These are phyloP conservation scores for Epinephelus coioides DNA, from an alignment of 2,797 vertebrate species.

Conservation along the genomic window DNA sequence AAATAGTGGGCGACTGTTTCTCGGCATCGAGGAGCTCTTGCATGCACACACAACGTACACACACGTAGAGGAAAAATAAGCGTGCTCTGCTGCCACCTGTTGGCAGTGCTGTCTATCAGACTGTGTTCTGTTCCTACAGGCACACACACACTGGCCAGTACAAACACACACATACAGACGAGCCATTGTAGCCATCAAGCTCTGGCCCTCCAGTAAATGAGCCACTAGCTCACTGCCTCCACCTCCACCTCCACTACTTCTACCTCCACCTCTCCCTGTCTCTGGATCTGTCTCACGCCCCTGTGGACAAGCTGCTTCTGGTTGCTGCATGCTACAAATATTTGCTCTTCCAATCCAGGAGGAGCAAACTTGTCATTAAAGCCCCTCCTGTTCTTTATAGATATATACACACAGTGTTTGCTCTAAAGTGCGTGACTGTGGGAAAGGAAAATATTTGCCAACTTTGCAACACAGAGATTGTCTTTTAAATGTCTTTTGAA, in stretches of 20 bases:
- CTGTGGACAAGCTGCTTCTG: constrained; percentile 25
- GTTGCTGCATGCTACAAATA: constrained; percentile 38
- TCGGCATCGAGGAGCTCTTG: constrained; percentile 41
- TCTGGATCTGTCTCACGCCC: constrained; percentile 12
- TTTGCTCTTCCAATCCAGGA: constrained; percentile 38
- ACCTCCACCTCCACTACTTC: not conserved
- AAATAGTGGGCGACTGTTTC: constrained; percentile 71
- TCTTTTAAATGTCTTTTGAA: not conserved
- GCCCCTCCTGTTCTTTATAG: not conserved
- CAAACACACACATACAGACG: constrained; percentile 65
- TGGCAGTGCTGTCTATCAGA: constrained; percentile 67
- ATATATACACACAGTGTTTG: not conserved
- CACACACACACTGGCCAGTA: not conserved
- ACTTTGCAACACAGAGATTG: not conserved
- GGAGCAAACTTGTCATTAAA: constrained; percentile 18
- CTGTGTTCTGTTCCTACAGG: constrained; percentile 47
- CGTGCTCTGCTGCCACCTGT: constrained; percentile 89
- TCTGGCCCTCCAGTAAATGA: constrained; percentile 25
- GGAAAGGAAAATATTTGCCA: no score
- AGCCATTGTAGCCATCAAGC: constrained; percentile 64
- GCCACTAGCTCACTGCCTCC: not conserved
- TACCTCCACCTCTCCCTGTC: not conserved
- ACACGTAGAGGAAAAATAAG: not conserved
- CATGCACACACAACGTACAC: constrained; percentile 10
- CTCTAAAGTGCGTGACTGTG: not conserved